phyloP scores from a whole-genome alignment of 2,888 invertebrate genomes.

The Microdon myrmicae region DNA sequence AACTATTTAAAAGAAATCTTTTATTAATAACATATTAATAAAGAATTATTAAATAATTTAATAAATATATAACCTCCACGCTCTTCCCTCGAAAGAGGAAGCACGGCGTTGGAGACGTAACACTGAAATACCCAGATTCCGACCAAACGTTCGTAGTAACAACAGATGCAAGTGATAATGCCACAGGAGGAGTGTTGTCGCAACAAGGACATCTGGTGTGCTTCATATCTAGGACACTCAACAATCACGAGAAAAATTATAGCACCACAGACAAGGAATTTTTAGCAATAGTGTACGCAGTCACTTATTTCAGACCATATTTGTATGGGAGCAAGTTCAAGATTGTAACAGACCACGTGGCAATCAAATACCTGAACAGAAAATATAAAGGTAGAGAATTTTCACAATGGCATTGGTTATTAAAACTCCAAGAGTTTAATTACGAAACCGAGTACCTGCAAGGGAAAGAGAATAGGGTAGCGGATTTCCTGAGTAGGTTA shows the following conservation, averaged over 20 bases:
- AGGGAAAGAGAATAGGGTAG: slow-evolving; percentile 37
- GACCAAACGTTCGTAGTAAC: slow-evolving; percentile 27
- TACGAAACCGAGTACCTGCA: slow-evolving; percentile 40
- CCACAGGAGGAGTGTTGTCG: slow-evolving; percentile 32
- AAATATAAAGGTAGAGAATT: slow-evolving; percentile 39
- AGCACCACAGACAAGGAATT: slow-evolving; percentile 35
- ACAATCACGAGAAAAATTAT: slow-evolving; percentile 34
- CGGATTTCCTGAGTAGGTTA: slow-evolving; percentile 40
- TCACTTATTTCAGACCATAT: slow-evolving; percentile 31
- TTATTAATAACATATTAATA: no score
- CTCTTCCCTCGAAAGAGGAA: no score
- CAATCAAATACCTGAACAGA: slow-evolving; percentile 31
- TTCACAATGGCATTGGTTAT: slow-evolving; percentile 28
- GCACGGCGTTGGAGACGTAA: no score
- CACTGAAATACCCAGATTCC: slow-evolving; percentile 41
- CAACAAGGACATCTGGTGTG: slow-evolving; percentile 33
- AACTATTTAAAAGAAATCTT: no score
- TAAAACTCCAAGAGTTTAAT: slow-evolving; percentile 30
- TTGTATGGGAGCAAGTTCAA: slow-evolving; percentile 36
- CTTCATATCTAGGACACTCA: slow-evolving; percentile 32
- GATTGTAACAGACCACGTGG: slow-evolving; percentile 30
- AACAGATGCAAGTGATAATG: slow-evolving; percentile 39
- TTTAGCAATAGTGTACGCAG: slow-evolving; percentile 30
- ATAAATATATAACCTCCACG: no score
- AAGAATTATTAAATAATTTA: no score